Evolutionary conservation across 2,888 invertebrate species (phyloP), one percentile per base, ranked within the genome.

Genomic region (Scelioninae gen. 1): DNA sequence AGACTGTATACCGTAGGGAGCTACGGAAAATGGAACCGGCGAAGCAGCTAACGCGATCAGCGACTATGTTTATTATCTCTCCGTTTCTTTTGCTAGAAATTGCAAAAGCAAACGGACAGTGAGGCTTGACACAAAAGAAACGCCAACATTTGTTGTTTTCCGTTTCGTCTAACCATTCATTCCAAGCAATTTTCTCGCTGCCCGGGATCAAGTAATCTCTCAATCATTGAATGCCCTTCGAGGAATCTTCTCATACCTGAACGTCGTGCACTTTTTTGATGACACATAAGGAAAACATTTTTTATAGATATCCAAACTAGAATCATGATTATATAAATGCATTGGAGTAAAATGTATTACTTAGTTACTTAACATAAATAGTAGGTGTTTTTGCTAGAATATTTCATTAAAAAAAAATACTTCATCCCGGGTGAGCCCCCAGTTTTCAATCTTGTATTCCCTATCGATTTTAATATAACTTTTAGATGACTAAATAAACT

Each of bases 51-150:
- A 77, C 51, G 40, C 60, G 66, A 76, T 76, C 76, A 68, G 51
- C 34, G 62, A 68, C 74, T 71, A 63, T 65, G 47, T 79, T 83
- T 56, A 58, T 60, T 66, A 53, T 82, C 53, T 71, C 53, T 60
- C 31, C 23, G 15, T 63, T 55, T 74, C 69, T 51, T 66, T 56
- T 32, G 43, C 51, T 13, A 9, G 45, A 56, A 66, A 32, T 68
- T 51, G 56, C 60, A 58, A 31, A 56, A 13, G 23, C 76, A 53
- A 58, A 53, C 43, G 66, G 32, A 76, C 68, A 43, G 13, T 56
- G 75, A 40, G n/a, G n/a, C n/a, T n/a, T n/a, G 4, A 11, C 65
- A 69, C 77, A 63, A 62, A 69, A 63, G 55, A 55, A 77, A 55
- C 51, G 55, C 56, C 23, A 66, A 66, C 60, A 58, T 76, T 77